These are phyloP conservation scores for Galbula dea DNA, from an alignment of 2,113 vertebrate genomes.

Conservation along the genomic window DNA sequence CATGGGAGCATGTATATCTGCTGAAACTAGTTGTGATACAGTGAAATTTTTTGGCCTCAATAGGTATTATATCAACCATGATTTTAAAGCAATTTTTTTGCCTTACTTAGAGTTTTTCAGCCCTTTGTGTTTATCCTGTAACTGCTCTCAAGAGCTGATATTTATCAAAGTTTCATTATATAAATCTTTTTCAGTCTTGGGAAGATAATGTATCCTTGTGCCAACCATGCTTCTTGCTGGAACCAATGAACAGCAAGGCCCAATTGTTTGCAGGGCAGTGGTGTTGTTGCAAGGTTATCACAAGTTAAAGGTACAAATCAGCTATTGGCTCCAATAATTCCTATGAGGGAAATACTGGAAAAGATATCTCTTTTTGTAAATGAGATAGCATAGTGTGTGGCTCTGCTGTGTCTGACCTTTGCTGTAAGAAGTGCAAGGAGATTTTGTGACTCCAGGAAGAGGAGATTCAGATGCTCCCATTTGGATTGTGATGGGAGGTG, in stretches of 20 bases:
- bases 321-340: neutral
- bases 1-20: no score
- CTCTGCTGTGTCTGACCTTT: slow-evolving; percentile 14
- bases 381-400: neutral
- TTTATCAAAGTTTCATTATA: slow-evolving; percentile 50
- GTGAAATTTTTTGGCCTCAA: neutral
- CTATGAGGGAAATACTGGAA: neutral
- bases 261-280: neutral
- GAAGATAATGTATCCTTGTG: neutral
- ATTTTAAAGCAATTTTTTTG: neutral
- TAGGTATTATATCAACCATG: neutral
- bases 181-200: slow-evolving; percentile 22
- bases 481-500: neutral
- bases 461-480: neutral
- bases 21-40: neutral
- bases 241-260: neutral
- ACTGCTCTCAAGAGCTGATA: slow-evolving; percentile 35
- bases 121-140: neutral
- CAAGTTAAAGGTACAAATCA: neutral
- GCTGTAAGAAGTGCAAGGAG: neutral
- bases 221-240: neutral
- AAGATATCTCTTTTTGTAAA: neutral
- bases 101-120: neutral
- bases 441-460: neutral
- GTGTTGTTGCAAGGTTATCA: slow-evolving; percentile 30